Evolutionary conservation across 2,113 vertebrate genomes (phyloP).

Genomic region (Myodes glareolus): DNA sequence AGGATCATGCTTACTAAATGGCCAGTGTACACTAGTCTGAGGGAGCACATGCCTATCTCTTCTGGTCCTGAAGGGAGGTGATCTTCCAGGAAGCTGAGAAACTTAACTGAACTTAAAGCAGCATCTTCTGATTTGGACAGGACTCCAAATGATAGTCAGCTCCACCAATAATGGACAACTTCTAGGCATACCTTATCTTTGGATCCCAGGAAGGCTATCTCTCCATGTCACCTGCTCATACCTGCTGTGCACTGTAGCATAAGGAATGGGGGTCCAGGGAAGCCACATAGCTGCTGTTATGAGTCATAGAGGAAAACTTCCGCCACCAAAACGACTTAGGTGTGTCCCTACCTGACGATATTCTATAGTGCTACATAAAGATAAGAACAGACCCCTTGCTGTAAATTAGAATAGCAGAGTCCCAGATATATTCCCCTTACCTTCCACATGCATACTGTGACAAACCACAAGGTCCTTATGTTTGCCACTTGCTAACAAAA

Average conservation of each 20-base stretch:
- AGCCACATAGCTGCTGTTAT: background rate
- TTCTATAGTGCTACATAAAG: background rate
- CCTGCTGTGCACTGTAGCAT: background rate
- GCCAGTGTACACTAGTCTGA: background rate
- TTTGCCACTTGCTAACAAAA: background rate
- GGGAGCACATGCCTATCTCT: background rate
- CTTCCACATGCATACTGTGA: background rate
- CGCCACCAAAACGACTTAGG: background rate
- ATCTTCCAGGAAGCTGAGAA: background rate
- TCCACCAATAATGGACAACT: background rate
- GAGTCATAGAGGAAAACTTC: background rate
- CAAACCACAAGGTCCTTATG: background rate
- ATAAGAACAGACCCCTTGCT: background rate
- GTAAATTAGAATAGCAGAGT: background rate
- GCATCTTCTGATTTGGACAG: background rate
- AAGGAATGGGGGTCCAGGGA: background rate
- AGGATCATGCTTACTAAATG: background rate
- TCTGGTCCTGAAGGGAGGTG: background rate
- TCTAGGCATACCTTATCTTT: background rate
- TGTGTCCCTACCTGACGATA: background rate
- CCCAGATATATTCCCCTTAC: background rate
- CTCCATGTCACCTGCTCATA: background rate
- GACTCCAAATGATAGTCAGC: background rate
- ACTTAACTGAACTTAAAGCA: background rate
- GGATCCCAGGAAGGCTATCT: background rate